phyloP scores from a whole-genome alignment of 2,113 vertebrate species.

The Deroptyus accipitrinus region DNA sequence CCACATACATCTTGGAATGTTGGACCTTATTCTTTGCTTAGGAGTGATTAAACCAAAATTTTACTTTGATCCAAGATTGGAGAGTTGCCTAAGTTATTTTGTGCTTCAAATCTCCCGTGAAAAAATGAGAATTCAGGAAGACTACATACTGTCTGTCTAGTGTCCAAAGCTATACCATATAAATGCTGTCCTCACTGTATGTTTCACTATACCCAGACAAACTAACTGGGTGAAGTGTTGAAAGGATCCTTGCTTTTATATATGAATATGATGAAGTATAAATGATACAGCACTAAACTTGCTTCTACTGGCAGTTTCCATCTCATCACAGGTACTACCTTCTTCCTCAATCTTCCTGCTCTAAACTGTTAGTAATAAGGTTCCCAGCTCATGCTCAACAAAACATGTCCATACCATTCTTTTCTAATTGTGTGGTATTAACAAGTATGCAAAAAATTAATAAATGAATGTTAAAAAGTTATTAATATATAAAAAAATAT shows the following conservation, averaged over 20 bases:
- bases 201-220: not conserved
- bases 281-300: not conserved
- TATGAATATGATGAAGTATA: fast-evolving
- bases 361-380: not conserved
- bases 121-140: not conserved
- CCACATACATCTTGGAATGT: not conserved
- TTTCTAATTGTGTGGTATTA: not conserved
- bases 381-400: not conserved
- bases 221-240: not conserved
- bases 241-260: not conserved
- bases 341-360: not conserved
- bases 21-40: not conserved
- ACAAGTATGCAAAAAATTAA: not conserved
- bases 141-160: fast-evolving
- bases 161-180: fast-evolving
- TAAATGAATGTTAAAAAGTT: not conserved
- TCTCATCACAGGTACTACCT: not conserved
- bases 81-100: not conserved
- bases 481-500: not conserved
- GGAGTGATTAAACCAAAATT: not conserved
- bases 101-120: not conserved
- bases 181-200: not conserved
- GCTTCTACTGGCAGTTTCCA: not conserved
- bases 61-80: fast-evolving
- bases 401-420: not conserved